These are phyloP conservation scores for Temnothorax unifasciatus DNA, from an alignment of 2,888 invertebrate genomes.

Conservation along the genomic window DNA sequence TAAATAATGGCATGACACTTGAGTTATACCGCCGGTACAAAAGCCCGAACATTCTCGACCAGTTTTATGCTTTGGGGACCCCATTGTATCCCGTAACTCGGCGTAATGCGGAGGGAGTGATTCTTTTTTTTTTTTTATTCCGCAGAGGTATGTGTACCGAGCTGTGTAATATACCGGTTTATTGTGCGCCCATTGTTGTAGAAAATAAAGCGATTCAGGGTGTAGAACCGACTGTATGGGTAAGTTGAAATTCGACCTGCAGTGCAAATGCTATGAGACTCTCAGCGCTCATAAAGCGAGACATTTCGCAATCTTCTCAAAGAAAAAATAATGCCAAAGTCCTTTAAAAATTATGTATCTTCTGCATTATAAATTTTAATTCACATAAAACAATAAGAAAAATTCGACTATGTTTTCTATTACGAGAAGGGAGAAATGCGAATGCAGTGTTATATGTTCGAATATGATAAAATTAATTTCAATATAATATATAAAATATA, in stretches of 20 bases:
- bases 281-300: constrained; percentile 24
- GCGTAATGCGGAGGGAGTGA: constrained; percentile 52
- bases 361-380: constrained; percentile 24
- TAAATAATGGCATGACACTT: constrained; percentile 67
- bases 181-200: constrained; percentile 55
- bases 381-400: neutral
- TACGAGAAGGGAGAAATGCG: neutral
- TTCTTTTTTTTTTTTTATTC: constrained; percentile 30
- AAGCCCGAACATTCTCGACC: constrained; percentile 58
- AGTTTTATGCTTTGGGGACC: constrained; percentile 65
- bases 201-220: constrained; percentile 49
- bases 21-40: constrained; percentile 65
- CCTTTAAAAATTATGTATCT: constrained; percentile 7
- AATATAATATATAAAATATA: neutral
- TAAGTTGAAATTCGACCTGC: constrained; percentile 51
- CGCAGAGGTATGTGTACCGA: constrained; percentile 42
- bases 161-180: constrained; percentile 53
- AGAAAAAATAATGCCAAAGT: neutral
- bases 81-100: constrained; percentile 62
- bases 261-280: constrained; percentile 31
- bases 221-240: constrained; percentile 15
- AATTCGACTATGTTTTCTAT: neutral
- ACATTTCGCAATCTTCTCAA: constrained; percentile 18
- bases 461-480: neutral
- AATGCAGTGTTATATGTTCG: neutral